Evolutionary conservation across 2,888 invertebrate species (phyloP).

Genomic region (Cordylochernes scorpioides): DNA sequence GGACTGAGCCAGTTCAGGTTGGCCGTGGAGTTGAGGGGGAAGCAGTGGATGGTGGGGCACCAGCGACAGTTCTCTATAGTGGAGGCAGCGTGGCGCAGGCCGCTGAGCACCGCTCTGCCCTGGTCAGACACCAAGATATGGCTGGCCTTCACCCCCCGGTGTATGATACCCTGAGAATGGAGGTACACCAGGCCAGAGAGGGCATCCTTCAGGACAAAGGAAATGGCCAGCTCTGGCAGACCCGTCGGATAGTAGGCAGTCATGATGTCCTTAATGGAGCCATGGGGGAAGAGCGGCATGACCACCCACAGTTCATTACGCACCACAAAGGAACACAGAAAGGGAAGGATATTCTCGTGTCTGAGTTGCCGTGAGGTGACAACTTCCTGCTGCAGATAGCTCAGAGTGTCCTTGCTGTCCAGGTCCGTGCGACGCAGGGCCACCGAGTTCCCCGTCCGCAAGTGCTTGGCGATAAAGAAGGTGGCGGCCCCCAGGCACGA

Average conservation of each 20-base stretch:
- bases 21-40: conserved; percentile 39
- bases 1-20: conserved; percentile 75
- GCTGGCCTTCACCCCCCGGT: conserved; percentile 40
- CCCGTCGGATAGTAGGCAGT: conserved; percentile 44
- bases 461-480: too few relatives aligned
- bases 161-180: conserved; percentile 54
- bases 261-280: conserved; percentile 48
- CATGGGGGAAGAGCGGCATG: conserved; percentile 50
- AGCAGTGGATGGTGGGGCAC: conserved; percentile 39
- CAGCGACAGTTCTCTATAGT: conserved; percentile 42
- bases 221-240: conserved; percentile 50
- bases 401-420: too few relatives aligned
- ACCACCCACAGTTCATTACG: conserved; percentile 50
- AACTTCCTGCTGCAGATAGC: conserved; percentile 38
- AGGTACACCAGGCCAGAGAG: conserved; percentile 53
- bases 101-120: conserved; percentile 44
- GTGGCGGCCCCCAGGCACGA: too few relatives aligned
- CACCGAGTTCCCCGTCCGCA: too few relatives aligned
- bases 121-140: conserved; percentile 48
- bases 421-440: too few relatives aligned
- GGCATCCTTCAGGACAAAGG: conserved; percentile 47
- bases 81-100: conserved; percentile 47
- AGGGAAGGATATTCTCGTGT: conserved; percentile 48
- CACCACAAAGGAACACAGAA: conserved; percentile 44
- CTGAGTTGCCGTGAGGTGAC: conserved; percentile 43